phyloP scores from a whole-genome alignment of 2,888 invertebrate species.

The Lithodes maja region DNA sequence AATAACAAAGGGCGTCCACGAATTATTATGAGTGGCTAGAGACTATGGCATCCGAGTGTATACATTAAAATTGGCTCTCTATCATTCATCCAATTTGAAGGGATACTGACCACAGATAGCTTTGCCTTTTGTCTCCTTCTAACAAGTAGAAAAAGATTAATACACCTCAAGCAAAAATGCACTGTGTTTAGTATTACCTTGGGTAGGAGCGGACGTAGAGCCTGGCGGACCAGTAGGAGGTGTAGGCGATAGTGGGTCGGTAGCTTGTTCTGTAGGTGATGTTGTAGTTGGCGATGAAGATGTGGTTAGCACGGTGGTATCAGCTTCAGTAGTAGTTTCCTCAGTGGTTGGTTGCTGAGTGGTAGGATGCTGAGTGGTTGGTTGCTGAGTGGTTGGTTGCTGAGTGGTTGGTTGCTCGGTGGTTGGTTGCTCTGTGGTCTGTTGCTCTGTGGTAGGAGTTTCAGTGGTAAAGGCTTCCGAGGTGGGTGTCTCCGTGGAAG shows the following conservation, averaged over 20 bases:
- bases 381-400: not conserved
- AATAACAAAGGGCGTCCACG: too few relatives aligned
- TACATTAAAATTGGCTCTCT: too few relatives aligned
- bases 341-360: not conserved
- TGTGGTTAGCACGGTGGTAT: not conserved
- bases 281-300: conserved; percentile 10
- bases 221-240: not conserved
- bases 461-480: conserved; percentile 18
- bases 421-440: not conserved
- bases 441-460: not conserved
- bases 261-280: not conserved
- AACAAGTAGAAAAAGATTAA: too few relatives aligned
- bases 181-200: too few relatives aligned
- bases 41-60: too few relatives aligned
- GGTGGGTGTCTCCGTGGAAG: not conserved
- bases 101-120: too few relatives aligned
- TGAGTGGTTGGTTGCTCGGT: not conserved
- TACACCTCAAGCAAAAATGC: too few relatives aligned
- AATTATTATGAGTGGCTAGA: too few relatives aligned
- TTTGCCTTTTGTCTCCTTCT: too few relatives aligned
- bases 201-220: too few relatives aligned
- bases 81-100: too few relatives aligned
- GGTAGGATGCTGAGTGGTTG: not conserved
- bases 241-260: not conserved
- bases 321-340: not conserved